phyloP scores from a whole-genome alignment of 1,140 invertebrate species.

The Drosophila serrata region DNA sequence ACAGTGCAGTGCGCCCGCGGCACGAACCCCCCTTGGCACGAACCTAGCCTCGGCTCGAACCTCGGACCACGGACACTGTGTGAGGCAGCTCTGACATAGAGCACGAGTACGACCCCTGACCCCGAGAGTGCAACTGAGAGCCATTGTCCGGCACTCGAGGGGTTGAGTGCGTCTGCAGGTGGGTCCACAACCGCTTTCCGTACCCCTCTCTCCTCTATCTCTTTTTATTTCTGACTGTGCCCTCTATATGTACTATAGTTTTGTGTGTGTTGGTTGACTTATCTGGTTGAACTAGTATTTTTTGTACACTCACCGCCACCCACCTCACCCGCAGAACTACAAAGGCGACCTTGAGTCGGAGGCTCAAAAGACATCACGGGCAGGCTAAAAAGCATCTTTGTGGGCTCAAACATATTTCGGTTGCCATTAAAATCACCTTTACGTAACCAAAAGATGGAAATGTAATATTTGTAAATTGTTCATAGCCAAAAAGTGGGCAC shows the following conservation, averaged over 20 bases:
- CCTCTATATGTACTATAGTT: conserved; percentile 9
- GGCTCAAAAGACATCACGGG: conserved; percentile 8
- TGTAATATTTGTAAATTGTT: background rate
- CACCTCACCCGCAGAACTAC: conserved; percentile 15
- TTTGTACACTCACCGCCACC: conserved; percentile 35
- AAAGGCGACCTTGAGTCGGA: conserved; percentile 17
- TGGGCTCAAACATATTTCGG: background rate
- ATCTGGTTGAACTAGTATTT: conserved; percentile 53
- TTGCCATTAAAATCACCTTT: background rate
- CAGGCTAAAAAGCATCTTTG: conserved; percentile 9
- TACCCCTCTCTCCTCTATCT: conserved; percentile 22
- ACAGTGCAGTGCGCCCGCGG: conserved; percentile 7
- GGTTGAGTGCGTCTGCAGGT: conserved; percentile 51
- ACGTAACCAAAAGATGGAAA: background rate
- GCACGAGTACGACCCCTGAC: conserved; percentile 10
- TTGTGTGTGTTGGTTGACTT: conserved; percentile 54
- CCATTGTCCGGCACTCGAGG: conserved; percentile 16
- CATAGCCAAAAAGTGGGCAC: background rate
- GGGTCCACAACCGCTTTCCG: conserved; percentile 50
- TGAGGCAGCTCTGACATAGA: conserved; percentile 3
- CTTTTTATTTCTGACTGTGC: conserved; percentile 15
- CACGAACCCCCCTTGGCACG: background rate
- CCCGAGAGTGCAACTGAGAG: conserved; percentile 9
- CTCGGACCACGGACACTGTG: background rate
- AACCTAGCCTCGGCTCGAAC: background rate